phyloP scores from a whole-genome alignment of 2,888 invertebrate species.

The Drosophila stalkeri region DNA sequence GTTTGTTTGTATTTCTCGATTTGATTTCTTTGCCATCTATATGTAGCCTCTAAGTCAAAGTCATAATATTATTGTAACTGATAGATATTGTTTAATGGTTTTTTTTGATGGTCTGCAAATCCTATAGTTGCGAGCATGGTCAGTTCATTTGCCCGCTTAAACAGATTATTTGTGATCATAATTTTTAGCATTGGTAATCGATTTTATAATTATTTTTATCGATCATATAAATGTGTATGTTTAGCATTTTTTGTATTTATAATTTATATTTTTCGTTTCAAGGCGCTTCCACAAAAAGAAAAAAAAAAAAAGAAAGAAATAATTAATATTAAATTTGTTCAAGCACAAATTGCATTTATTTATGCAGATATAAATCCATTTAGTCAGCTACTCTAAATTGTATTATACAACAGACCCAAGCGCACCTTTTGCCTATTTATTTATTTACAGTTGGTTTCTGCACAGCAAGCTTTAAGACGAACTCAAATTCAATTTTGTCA shows the following conservation, averaged over 20 bases:
- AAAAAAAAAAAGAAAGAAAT: background rate
- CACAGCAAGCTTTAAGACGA: conserved; percentile 64
- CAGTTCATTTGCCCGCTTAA: conserved; percentile 16
- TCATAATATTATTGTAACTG: conserved; percentile 68
- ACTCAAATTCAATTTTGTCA: conserved; percentile 42
- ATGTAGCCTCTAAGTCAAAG: conserved; percentile 73
- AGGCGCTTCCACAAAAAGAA: conserved; percentile 56
- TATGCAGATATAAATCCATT: conserved; percentile 14
- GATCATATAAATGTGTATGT: background rate
- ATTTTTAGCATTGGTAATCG: conserved; percentile 49
- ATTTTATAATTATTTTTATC: conserved; percentile 23
- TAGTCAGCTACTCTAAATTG: conserved; percentile 58
- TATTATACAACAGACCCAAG: conserved; percentile 69
- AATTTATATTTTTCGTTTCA: conserved; percentile 31
- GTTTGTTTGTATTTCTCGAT: conserved; percentile 32
- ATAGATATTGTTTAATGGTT: conserved; percentile 47
- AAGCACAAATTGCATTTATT: conserved; percentile 56
- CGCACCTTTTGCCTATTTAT: conserved; percentile 48
- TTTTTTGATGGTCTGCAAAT: conserved; percentile 46
- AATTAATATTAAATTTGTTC: conserved; percentile 39
- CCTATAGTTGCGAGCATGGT: conserved; percentile 41
- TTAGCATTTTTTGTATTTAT: conserved; percentile 5
- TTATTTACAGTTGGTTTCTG: conserved; percentile 24
- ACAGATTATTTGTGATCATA: conserved; percentile 57
- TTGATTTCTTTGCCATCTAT: conserved; percentile 66